phyloP scores from a whole-genome alignment of 2,888 invertebrate genomes.

The Phymatocera aterrima region DNA sequence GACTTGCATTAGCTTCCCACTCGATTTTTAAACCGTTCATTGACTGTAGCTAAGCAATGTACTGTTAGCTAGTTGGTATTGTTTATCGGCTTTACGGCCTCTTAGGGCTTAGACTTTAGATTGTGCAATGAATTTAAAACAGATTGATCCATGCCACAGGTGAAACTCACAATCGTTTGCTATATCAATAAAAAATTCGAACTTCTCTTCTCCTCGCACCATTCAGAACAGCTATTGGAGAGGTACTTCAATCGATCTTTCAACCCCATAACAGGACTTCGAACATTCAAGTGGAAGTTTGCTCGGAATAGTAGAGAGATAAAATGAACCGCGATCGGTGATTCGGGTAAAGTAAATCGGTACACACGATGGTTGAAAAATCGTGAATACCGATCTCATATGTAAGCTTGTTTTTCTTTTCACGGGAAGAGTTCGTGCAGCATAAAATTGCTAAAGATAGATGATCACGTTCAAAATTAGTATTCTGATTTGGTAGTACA shows the following conservation, averaged over 20 bases:
- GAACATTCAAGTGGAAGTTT: no score
- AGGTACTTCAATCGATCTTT: no score
- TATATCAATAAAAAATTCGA: no score
- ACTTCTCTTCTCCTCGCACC: no score
- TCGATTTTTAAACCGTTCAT: constrained; percentile 14
- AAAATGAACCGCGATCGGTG: no score
- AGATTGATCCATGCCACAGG: not conserved
- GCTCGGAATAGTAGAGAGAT: no score
- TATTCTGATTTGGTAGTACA: constrained; percentile 2
- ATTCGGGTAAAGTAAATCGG: not conserved
- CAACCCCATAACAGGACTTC: no score
- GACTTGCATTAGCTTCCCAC: not conserved
- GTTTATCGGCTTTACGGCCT: not conserved
- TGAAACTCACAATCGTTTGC: no score
- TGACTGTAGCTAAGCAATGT: not conserved
- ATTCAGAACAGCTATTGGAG: no score
- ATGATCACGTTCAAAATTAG: not conserved
- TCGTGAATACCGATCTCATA: not conserved
- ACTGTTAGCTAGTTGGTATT: constrained; percentile 19
- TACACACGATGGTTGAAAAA: not conserved
- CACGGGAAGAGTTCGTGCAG: not conserved
- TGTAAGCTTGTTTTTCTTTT: not conserved
- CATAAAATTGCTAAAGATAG: not conserved
- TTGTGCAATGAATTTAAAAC: constrained; percentile 35
- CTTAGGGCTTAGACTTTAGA: no score